Percentiles rank a stretch among this genome's conserved stretches.
Conservation (phyloP, 2,888 invertebrate genomes). For the Vannuccia rotundouncinata region DNA sequence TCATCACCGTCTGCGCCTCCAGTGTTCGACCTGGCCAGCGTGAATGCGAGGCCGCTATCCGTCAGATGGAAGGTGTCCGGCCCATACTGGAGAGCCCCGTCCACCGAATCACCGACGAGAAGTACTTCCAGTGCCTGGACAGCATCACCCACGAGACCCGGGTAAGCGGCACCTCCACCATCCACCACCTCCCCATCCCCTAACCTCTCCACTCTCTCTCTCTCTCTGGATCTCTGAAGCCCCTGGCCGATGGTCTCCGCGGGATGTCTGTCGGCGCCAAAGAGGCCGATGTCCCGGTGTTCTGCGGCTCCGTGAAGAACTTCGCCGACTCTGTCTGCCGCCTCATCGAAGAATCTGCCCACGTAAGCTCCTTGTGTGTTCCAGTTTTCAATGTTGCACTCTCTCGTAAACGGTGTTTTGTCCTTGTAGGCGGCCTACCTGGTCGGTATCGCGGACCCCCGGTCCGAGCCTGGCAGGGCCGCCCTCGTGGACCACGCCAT, state of each 20-base stretch:
- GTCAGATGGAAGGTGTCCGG: conserved; percentile 75
- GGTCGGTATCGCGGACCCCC: conserved; percentile 83
- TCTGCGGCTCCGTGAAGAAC: background rate
- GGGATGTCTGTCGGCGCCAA: background rate
- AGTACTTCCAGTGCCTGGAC: conserved; percentile 88
- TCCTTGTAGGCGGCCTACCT: conserved; percentile 72
- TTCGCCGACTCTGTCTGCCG: conserved; percentile 25
- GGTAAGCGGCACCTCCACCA: too few species aligned
- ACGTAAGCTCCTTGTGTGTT: background rate
- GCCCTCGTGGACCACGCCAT: conserved; percentile 13
- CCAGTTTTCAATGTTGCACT: too few species aligned
- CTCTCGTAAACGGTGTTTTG: too few species aligned
- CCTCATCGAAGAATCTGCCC: conserved; percentile 27
- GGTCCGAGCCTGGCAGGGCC: conserved; percentile 74
- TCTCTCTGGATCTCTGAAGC: too few species aligned
- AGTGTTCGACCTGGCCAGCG: conserved; percentile 72
- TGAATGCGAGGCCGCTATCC: conserved; percentile 88
- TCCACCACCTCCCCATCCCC: too few species aligned
- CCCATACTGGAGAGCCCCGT: conserved; percentile 75
- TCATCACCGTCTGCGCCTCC: conserved; percentile 17
- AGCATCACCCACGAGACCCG: conserved; percentile 59
- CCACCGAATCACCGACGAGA: conserved; percentile 77
- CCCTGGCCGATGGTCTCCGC: conserved; percentile 25
- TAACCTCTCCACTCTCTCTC: too few species aligned
- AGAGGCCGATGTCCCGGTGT: conserved; percentile 18